Percentiles rank a stretch among this genome's conserved stretches.
Conservation (phyloP, 1,140 invertebrate genomes). For the Charaxes varanes region DNA sequence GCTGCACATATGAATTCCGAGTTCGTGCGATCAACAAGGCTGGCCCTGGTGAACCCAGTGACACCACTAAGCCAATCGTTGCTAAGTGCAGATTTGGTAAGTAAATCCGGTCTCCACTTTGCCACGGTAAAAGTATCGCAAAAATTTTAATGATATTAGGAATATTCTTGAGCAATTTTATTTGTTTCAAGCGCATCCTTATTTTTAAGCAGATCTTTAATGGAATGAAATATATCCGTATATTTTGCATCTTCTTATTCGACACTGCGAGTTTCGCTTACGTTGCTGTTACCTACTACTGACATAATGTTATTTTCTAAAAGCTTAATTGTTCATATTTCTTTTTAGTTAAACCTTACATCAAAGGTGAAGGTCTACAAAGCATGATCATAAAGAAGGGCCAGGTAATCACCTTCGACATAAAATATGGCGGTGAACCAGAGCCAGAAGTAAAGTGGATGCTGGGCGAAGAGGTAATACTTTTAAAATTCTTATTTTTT, state of each 20-base stretch:
- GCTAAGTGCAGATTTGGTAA: constrained; percentile 92
- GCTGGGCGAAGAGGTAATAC: constrained; percentile 79
- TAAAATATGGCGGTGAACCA: constrained; percentile 96
- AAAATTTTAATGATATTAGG: too few species aligned
- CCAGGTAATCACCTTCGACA: constrained; percentile 93
- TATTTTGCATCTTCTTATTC: too few species aligned
- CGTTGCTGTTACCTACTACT: too few species aligned
- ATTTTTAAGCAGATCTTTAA: too few species aligned
- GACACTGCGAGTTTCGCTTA: too few species aligned
- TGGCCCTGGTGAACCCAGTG: constrained; percentile 95
- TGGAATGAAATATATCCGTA: too few species aligned
- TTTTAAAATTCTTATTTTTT: constrained; percentile 2
- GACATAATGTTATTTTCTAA: too few species aligned
- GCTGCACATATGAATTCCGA: constrained; percentile 96
- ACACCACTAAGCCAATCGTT: constrained; percentile 95
- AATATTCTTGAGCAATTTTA: too few species aligned
- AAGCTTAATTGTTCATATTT: constrained; percentile 9
- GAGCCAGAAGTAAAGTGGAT: constrained; percentile 93
- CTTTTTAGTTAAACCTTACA: constrained; percentile 89
- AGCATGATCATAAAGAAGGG: constrained; percentile 95
- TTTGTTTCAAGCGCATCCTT: too few species aligned
- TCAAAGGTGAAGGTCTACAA: constrained; percentile 88
- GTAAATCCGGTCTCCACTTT: too few species aligned
- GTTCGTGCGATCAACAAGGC: constrained; percentile 97
- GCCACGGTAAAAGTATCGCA: too few species aligned